These are phyloP conservation scores for Atta cephalotes DNA, from an alignment of 1,140 invertebrate species.

Conservation along the genomic window DNA sequence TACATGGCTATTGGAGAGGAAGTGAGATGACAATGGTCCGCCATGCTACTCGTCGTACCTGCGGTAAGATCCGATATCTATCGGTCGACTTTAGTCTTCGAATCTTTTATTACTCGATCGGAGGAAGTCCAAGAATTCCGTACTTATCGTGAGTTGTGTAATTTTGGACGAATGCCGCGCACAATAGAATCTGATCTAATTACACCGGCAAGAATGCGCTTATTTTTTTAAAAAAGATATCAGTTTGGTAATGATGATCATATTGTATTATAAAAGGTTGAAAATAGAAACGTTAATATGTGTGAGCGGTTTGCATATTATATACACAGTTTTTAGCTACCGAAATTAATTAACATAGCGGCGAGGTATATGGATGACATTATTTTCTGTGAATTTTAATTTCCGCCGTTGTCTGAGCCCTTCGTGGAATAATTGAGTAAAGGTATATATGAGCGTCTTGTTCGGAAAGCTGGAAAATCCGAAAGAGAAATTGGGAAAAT, in stretches of 20 bases:
- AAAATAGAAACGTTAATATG: background rate
- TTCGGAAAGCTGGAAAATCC: slow-evolving; percentile 10
- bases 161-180: slow-evolving; percentile 26
- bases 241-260: background rate
- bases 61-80: slow-evolving; percentile 57
- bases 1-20: slow-evolving; percentile 71
- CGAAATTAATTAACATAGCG: slow-evolving; percentile 28
- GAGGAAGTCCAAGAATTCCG: slow-evolving; percentile 12
- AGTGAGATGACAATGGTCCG: slow-evolving; percentile 76
- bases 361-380: background rate
- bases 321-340: slow-evolving; percentile 1
- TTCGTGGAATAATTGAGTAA: slow-evolving; percentile 71
- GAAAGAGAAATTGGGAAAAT: slow-evolving; percentile 38
- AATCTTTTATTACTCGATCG: slow-evolving; percentile 34
- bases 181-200: slow-evolving; percentile 35
- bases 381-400: slow-evolving; percentile 67
- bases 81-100: slow-evolving; percentile 62
- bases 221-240: slow-evolving; percentile 1
- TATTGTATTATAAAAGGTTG: background rate
- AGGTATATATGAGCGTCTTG: slow-evolving; percentile 61
- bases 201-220: background rate
- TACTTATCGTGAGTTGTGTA: slow-evolving; percentile 39
- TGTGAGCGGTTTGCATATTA: background rate
- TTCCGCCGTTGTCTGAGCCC: slow-evolving; percentile 55
- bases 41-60: slow-evolving; percentile 40